Percentiles rank a stretch among this genome's conserved stretches.
Conservation (phyloP, 2,113 vertebrate genomes). For the Nymphicus hollandicus region DNA sequence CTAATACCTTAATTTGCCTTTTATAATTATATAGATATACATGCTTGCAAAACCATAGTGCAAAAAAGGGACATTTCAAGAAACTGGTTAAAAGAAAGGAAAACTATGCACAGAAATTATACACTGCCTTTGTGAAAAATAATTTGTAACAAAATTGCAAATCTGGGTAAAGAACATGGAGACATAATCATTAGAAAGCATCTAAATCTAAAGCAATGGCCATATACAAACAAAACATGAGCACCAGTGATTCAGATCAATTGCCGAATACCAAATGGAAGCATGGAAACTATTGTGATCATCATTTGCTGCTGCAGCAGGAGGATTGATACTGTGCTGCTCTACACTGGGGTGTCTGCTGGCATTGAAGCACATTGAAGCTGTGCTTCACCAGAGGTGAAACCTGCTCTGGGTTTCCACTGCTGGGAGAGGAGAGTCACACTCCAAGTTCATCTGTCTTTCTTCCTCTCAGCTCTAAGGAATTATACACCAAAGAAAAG, state of each 20-base stretch:
- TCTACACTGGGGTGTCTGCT: background rate
- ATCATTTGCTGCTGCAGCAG: background rate
- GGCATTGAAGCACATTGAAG: background rate
- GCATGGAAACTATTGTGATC: background rate
- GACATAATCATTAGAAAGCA: background rate
- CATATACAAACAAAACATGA: background rate
- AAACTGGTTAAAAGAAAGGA: background rate
- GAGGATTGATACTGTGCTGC: background rate
- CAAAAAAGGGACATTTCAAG: background rate
- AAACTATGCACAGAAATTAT: background rate
- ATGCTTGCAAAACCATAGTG: background rate
- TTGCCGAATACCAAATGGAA: background rate
- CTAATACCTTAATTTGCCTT: background rate
- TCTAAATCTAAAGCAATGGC: background rate
- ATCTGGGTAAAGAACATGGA: background rate
- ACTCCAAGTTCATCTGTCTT: background rate
- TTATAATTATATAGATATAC: background rate
- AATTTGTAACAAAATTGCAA: background rate
- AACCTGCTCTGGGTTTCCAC: background rate
- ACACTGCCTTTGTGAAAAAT: background rate
- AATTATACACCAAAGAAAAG: background rate
- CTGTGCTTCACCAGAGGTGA: background rate
- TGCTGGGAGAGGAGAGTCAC: background rate
- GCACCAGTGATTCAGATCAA: background rate
- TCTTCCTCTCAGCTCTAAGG: background rate